Base-by-base conservation (phyloP, 1,140 invertebrate genomes). In the Pomacea maculata region DNA sequence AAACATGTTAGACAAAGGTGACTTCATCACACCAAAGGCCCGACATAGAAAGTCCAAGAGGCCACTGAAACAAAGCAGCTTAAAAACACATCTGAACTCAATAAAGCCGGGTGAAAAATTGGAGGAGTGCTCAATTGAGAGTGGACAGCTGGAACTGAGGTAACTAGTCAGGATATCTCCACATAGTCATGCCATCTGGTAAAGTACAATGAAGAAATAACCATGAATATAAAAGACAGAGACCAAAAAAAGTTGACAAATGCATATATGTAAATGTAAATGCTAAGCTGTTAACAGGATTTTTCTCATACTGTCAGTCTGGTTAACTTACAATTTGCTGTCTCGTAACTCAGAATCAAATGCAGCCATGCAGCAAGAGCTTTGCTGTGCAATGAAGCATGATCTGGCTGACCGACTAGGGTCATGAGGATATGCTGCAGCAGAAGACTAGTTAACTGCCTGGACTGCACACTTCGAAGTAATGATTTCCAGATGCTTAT, bases 351-450 rank as follows among this genome's bases (percentile, higher is more conserved):
- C 15, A 78, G 77, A 68, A 78, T n/a, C 34, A 78, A 65, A 45
- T 67, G 34, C 21, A 78, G 45, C 77, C 77, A 78, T 34, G 77
- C 77, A 17, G 34, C 29, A 52, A 71, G 77, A 11, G 25, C 55
- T 54, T 29, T 45, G 54, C 65, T 70, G 67, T 71, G 45, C 14
- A 71, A 19, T n/a, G 77, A 78, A 14, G 34, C 25, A 4, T 45
- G 65, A 45, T 78, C 77, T 25, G 45, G 6, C 17, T 57, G n/a
- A 19, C 15, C 2, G 64, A 78, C 19, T 45, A 78, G 19, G 4
- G 21, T 21, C 9, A n/a, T 55, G 52, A 78, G 15, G 64, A 78
- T 68, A 67, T 78, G 77, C 67, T 78, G 77, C 67, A 78, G 67
- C 45, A 78, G 52, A 34, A 78, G 67, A 29, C 65, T 57, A 10